Percentiles rank a stretch among this genome's conserved stretches.
Evolutionary conservation across 1,140 invertebrate genomes (phyloP).

Genomic region (Lasaia peninsularis): DNA sequence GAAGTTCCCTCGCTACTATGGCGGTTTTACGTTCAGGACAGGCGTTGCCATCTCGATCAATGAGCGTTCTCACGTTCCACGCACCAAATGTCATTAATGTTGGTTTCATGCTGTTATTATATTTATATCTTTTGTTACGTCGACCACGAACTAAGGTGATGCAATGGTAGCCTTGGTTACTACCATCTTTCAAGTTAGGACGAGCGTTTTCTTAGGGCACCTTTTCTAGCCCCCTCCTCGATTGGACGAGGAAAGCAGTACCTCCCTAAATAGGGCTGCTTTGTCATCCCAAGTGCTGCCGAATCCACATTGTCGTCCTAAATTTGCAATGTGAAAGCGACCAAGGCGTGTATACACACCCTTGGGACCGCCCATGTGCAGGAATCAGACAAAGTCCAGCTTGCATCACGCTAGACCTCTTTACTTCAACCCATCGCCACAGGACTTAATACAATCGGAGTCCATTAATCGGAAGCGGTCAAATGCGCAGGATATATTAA

Average conservation of each 20-base stretch:
- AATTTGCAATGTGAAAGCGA: conserved; percentile 24
- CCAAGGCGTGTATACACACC: conserved; percentile 20
- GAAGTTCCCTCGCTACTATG: conserved; percentile 30
- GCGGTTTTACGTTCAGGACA: conserved; percentile 37
- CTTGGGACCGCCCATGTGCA: conserved; percentile 24
- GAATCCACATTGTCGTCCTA: conserved; percentile 20
- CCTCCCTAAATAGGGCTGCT: conserved; percentile 34
- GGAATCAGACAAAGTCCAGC: conserved; percentile 29
- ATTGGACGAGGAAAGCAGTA: conserved; percentile 28
- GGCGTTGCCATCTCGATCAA: conserved; percentile 27
- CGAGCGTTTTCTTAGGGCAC: conserved; percentile 31
- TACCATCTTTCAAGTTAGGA: conserved; percentile 14
- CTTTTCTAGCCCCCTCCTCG: conserved; percentile 35
- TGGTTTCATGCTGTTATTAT: conserved; percentile 12
- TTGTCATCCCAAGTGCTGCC: conserved; percentile 30
- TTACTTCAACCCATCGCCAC: conserved; percentile 30
- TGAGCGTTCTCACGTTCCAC: conserved; percentile 35
- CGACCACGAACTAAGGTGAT: conserved; percentile 23
- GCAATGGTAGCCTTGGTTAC: conserved; percentile 25
- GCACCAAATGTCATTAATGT: conserved; percentile 24
- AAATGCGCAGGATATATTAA: conserved; percentile 26
- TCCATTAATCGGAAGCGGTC: conserved; percentile 25
- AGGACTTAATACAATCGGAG: conserved; percentile 18
- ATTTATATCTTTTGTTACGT: conserved; percentile 18
- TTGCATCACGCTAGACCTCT: conserved; percentile 33